Conservation (phyloP, 2,888 invertebrate genomes). For the Meloe dianella region DNA sequence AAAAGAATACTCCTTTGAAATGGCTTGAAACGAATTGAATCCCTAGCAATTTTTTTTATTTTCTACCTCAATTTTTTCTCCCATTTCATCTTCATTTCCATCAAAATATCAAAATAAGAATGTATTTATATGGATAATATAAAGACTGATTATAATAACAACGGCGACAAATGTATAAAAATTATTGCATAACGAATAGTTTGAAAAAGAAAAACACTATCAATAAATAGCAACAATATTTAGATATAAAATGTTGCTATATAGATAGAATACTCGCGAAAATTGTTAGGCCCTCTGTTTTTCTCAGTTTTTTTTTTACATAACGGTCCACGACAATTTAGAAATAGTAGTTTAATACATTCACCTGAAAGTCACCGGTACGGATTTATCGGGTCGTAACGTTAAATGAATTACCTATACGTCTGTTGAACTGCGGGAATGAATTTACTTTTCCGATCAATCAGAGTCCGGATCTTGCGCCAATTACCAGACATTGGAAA, state of each 20-base stretch:
- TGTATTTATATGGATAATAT: constrained; percentile 33
- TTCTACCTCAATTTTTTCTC: neutral
- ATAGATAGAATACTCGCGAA: constrained; percentile 36
- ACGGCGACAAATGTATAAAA: constrained; percentile 33
- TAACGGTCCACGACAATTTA: neutral
- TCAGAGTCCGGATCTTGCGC: constrained; percentile 45
- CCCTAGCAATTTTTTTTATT: neutral
- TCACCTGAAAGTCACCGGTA: constrained; percentile 7
- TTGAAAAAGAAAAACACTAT: constrained; percentile 32
- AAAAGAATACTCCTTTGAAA: neutral
- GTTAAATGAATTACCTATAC: constrained; percentile 46
- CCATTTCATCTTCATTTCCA: constrained; percentile 16
- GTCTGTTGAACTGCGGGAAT: constrained; percentile 41
- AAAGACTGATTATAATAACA: constrained; percentile 37
- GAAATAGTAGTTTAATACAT: constrained; percentile 7
- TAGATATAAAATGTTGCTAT: constrained; percentile 32
- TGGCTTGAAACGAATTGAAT: neutral
- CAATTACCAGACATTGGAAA: constrained; percentile 47
- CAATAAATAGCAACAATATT: constrained; percentile 35
- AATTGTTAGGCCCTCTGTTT: constrained; percentile 23
- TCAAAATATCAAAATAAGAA: constrained; percentile 14
- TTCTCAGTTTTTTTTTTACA: neutral
- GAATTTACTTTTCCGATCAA: constrained; percentile 49
- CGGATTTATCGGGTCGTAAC: constrained; percentile 25
- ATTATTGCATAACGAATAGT: constrained; percentile 31